phyloP scores from a whole-genome alignment of 2,113 vertebrate species.

The Upupa epops region DNA sequence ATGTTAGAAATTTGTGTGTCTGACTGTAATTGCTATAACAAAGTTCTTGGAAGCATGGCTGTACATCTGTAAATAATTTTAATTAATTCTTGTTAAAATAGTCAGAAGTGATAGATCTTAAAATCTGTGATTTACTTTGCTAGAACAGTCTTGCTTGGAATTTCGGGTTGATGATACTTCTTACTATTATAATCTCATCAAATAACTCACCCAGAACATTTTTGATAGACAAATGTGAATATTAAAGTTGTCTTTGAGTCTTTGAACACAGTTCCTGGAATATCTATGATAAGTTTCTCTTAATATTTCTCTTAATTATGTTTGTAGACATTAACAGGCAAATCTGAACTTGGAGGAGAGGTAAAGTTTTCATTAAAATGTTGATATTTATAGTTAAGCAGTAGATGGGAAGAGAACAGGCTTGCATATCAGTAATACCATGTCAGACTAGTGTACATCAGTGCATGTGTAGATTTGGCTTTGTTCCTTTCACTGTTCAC shows the following conservation, averaged over 20 bases:
- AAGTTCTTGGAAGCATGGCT: neutral
- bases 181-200: neutral
- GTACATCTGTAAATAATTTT: neutral
- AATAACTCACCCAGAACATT: neutral
- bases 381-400: neutral
- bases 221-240: neutral
- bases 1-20: neutral
- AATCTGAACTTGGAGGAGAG: neutral
- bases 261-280: neutral
- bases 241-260: neutral
- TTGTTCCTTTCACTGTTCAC: neutral
- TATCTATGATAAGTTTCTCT: neutral
- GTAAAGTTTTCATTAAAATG: neutral
- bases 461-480: neutral
- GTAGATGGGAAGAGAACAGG: neutral
- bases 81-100: neutral
- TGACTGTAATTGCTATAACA: neutral
- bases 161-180: neutral
- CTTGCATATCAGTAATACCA: neutral
- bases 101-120: neutral
- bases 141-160: neutral
- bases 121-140: neutral
- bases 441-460: neutral
- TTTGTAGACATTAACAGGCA: neutral
- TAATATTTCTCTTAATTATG: neutral